Evolutionary conservation across 2,888 invertebrate genomes (phyloP), one percentile per base, ranked within the genome.

Genomic region (Parascotia fuliginaria): DNA sequence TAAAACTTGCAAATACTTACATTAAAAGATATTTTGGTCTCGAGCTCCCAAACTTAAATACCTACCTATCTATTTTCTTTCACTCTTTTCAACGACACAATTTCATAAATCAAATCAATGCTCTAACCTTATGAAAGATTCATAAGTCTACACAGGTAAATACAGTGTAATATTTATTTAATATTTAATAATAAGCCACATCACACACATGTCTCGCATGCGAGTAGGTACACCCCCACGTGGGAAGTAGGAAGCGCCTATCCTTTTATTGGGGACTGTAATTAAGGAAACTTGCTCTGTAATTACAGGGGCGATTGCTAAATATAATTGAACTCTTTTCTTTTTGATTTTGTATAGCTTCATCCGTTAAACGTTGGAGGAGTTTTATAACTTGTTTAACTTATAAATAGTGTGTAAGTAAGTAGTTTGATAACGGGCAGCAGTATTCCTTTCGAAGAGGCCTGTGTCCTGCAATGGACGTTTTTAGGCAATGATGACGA

Each of bases 271-370:
- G 82, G 84, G 79, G 73, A 71, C 75, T 79, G 82, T 87, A 88
- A 91, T 91, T 91, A 91, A 86, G 84, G 85, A 90, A 90, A 83
- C 86, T 85, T 83, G 77, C 77, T 75, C 80, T 79, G 83, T 90
- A 89, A 91, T 91, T 90, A 88, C 90, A 86, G 90, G 90, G 91
- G 90, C 71, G 87, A 83, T 87, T 84, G 89, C 91, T 91, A 89
- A 90, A 92, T 89, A 89, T 92, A 91, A 90, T 91, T 86, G 72
- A 83, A 86, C 74, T 79, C 83, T 83, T 85, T 83, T 81, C 76
- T 81, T 82, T 84, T 85, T 76, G 73, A 77, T 77, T 75, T 75
- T 72, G 70, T 75, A 70, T 60, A 61, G 71, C 77, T 79, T 77
- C 81, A 73, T 81, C 77, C 79, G 77, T 64, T 45, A n/a, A n/a